Evolutionary conservation across 2,113 vertebrate genomes (phyloP).

Genomic region (Eulemur macaco): DNA sequence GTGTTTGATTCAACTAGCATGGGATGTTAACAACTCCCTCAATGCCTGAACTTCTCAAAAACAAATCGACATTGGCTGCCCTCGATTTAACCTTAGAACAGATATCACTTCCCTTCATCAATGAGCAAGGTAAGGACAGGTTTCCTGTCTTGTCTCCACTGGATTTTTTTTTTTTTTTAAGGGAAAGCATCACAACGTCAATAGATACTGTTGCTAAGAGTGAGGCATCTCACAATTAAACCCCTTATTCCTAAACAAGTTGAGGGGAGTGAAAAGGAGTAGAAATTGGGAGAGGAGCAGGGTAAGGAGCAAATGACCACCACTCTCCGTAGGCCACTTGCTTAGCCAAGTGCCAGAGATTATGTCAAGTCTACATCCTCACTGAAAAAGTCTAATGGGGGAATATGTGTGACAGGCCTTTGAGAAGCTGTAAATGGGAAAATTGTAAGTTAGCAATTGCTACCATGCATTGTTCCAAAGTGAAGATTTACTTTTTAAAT

Average conservation of each 20-base stretch:
- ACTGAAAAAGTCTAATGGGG: not conserved
- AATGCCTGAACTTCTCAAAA: conserved; percentile 32
- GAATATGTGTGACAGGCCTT: not conserved
- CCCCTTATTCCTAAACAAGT: not conserved
- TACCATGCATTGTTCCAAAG: not conserved
- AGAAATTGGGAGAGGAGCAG: not conserved
- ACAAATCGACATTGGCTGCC: not conserved
- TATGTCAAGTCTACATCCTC: rapidly evolving
- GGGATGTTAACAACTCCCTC: conserved; percentile 45
- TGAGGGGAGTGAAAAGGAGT: not conserved
- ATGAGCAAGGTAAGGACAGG: not conserved
- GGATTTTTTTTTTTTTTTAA: conserved; percentile 27
- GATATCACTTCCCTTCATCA: conserved; percentile 16
- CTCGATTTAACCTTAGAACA: conserved; percentile 56
- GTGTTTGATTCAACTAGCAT: conserved; percentile 62
- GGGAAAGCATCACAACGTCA: not conserved
- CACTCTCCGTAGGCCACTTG: not conserved
- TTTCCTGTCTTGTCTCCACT: not conserved
- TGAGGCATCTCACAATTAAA: not conserved
- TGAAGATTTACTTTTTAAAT: not conserved
- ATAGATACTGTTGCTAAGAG: not conserved
- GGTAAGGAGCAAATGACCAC: not conserved
- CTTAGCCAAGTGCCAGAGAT: not conserved
- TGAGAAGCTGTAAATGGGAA: not conserved
- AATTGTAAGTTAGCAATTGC: not conserved